Conservation (phyloP, 2,113 vertebrate species). For the Mastomys coucha region DNA sequence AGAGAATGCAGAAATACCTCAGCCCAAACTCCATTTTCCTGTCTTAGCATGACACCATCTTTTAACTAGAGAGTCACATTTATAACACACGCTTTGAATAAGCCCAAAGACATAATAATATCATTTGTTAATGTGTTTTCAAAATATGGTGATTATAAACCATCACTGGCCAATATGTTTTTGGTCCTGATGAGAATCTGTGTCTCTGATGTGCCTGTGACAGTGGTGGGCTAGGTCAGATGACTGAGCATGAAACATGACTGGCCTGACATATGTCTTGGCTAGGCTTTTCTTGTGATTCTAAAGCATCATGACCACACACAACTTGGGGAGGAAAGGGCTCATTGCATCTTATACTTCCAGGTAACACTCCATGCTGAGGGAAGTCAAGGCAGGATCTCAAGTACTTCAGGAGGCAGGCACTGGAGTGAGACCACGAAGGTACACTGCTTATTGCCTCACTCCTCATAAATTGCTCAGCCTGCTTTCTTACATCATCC, state of each 20-base stretch:
- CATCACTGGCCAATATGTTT: neutral
- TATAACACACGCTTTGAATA: neutral
- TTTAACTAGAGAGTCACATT: neutral
- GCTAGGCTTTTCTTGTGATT: neutral
- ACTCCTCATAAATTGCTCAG: no score
- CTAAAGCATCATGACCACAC: neutral
- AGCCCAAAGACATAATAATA: neutral
- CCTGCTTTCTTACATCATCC: no score
- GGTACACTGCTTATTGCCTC: neutral
- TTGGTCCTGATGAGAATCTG: neutral
- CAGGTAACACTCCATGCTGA: no score
- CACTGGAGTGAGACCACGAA: neutral
- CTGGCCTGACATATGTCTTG: neutral
- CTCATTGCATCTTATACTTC: neutral
- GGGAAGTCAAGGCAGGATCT: neutral
- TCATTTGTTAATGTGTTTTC: neutral
- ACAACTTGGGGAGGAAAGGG: neutral
- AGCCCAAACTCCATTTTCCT: neutral
- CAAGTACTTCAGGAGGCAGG: neutral
- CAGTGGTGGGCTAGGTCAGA: neutral
- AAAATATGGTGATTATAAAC: neutral
- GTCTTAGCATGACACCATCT: neutral
- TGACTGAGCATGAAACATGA: neutral
- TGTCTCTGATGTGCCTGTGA: neutral
- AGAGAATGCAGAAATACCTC: neutral